These are phyloP conservation scores for Anhinga anhinga DNA, from an alignment of 2,113 vertebrate genomes.

Conservation along the genomic window DNA sequence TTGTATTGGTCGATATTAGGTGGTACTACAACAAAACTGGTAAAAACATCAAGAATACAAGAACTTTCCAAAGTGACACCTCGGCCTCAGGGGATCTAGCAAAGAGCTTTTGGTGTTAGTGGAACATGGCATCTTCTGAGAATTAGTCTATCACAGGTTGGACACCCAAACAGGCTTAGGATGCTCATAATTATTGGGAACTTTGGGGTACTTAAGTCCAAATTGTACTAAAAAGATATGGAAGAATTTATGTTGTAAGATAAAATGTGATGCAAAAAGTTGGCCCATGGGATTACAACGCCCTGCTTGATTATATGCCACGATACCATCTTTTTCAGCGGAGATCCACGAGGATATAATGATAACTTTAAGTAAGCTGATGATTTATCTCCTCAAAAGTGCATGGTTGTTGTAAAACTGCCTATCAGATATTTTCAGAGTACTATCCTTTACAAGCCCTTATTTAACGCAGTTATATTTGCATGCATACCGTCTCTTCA, in stretches of 20 bases:
- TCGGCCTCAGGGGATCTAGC: not conserved
- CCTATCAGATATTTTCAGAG: constrained; percentile 51
- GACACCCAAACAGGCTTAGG: not conserved
- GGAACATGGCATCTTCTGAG: not conserved
- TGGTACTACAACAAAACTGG: not conserved
- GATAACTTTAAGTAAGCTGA: constrained; percentile 42
- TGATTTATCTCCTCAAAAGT: constrained; percentile 48
- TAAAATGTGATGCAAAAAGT: not conserved
- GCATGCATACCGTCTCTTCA: constrained; percentile 58
- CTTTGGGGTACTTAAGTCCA: not conserved
- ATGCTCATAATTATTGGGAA: not conserved
- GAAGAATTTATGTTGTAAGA: not conserved
- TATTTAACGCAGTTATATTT: constrained; percentile 68
- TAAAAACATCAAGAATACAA: not conserved
- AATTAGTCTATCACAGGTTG: not conserved
- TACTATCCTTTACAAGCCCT: constrained; percentile 49
- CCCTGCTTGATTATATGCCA: constrained; percentile 21
- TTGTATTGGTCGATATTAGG: not conserved
- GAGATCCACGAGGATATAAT: constrained; percentile 38
- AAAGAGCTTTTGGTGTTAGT: not conserved
- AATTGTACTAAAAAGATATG: not conserved
- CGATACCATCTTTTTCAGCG: not conserved
- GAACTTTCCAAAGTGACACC: not conserved
- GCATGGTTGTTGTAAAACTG: constrained; percentile 36
- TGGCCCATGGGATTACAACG: not conserved